Base-by-base conservation (phyloP, 2,113 vertebrate genomes). In the Lagopus leucura region DNA sequence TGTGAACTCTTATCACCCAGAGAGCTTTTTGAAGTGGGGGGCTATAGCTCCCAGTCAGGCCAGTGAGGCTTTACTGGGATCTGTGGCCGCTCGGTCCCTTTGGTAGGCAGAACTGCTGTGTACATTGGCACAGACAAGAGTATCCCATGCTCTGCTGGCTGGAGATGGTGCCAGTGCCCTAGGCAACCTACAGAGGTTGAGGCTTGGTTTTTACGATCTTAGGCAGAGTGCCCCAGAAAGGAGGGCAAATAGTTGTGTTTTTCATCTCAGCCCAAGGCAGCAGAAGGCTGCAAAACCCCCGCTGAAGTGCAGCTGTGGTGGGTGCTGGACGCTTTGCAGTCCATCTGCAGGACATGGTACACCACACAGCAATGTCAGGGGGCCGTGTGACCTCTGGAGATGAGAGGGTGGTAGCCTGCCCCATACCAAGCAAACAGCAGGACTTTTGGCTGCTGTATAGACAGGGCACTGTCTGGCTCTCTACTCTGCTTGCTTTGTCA, bases 301-400 rank as follows among this genome's bases (percentile, higher is more conserved):
- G 94, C 67, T 92, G 87, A 93, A 94, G 89, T 67, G 82, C 89
- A 91, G 91, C 84, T 94, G 58, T 89, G 85, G 73, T 3, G 32
- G 58, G 34, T 0, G 0, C 38, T 66, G 81, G 72, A 88, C 64
- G 72, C 67, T 85, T 42, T 82, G 50, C 52, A 55, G 83, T 36
- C 38, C 54, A 48, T 40, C 57, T 67, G 40, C 38, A 67, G 78
- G 64, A 79, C 6, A 2, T 75, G 89, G 87, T 86, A 45, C 58
- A 63, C 81, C 81, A 80, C 72, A 61, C 24, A 81, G 67, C 60
- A 27, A 6, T 55, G 71, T 2, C 36, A 18, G 63, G 52, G 11
- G 74, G 65, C 76, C 78, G 64, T 2, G 47, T 80, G 74, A 72
- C 60, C 50, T 3, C 2, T 60, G 85, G 75, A 86, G 74, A 12